Base-by-base conservation (phyloP, 2,113 vertebrate genomes). In the Hemichromis elongatus region DNA sequence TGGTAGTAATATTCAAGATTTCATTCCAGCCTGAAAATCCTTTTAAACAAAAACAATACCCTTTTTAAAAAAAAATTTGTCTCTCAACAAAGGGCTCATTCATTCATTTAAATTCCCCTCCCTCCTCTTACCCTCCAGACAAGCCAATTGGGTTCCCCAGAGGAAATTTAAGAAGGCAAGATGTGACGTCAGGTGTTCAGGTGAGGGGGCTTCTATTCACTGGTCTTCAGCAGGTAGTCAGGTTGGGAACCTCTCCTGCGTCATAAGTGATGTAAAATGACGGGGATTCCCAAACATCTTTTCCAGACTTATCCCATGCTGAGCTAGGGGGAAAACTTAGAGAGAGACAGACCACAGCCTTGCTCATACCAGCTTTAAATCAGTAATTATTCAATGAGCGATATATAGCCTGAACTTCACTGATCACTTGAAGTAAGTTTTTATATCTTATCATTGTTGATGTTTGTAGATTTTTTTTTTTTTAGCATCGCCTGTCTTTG, bases 1-100 rank as follows among this genome's bases (percentile, higher is more conserved):
- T 0, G 3, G 12, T 0, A 30, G n/a, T 9, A 18, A 7, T 4
- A 57, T 61, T 53, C 78, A 61, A 70, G 21, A 77, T 55, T 50
- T 77, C 7, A 53, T 75, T 55, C 19, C 26, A 73, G 28, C 13
- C 45, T 70, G 37, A 10, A 68, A 37, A 81, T 45, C 40, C 37
- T 7, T 28, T 9, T 50, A 0, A 77, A 88, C 18, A 56, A 54
- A 83, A 57, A 86, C 37, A 57, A 81, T 30, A 3, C n/a, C 59
- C 78, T 33, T 89, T 55, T 66, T 19, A 73, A 84, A 18, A n/a
- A n/a, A n/a, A n/a, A n/a, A n/a, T n/a, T n/a, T 13, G 2, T 24
- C 57, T n/a, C 4, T 52, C 53, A 79, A 93, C 90, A 94, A 92
- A 73, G 70, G 61, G 77, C 54, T 87, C 83, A 93, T 95, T 94